Conservation (phyloP, 2,888 invertebrate genomes). For the Coelinius sp. region DNA sequence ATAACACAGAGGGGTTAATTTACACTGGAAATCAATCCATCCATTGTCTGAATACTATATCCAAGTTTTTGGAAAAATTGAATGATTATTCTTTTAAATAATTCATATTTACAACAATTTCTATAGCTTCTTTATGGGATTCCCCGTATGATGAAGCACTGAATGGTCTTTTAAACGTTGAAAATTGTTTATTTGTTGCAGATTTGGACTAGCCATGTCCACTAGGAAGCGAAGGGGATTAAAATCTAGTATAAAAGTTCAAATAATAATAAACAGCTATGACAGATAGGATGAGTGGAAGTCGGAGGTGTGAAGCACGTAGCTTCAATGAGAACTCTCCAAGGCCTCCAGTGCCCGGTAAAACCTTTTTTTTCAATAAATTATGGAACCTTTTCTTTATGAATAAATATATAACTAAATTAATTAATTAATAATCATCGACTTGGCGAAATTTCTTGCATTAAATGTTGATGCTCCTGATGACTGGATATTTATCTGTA, state of each 20-base stretch:
- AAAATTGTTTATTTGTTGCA: conserved; percentile 53
- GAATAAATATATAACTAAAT: too few species aligned
- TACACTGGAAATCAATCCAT: conserved; percentile 4
- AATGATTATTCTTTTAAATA: conserved; percentile 33
- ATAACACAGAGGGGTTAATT: neutral
- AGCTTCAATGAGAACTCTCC: conserved; percentile 79
- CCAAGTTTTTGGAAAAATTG: conserved; percentile 10
- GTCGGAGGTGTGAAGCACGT: conserved; percentile 68
- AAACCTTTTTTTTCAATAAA: conserved; percentile 70
- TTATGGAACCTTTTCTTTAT: too few species aligned
- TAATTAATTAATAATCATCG: too few species aligned
- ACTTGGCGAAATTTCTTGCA: neutral
- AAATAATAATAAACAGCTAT: conserved; percentile 66
- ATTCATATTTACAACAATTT: neutral
- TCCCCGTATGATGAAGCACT: conserved; percentile 15
- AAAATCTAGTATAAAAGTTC: conserved; percentile 66
- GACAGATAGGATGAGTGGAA: conserved; percentile 70
- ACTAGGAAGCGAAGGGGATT: conserved; percentile 68
- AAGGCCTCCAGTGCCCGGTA: conserved; percentile 88
- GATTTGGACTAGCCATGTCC: conserved; percentile 70
- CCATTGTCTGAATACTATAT: neutral
- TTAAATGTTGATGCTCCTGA: neutral
- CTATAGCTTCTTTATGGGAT: neutral
- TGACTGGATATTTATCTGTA: neutral
- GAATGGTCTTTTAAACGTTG: neutral